phyloP scores from a whole-genome alignment of 64 coral and sea anemone genomes.

The Cladopsammia gracilis region DNA sequence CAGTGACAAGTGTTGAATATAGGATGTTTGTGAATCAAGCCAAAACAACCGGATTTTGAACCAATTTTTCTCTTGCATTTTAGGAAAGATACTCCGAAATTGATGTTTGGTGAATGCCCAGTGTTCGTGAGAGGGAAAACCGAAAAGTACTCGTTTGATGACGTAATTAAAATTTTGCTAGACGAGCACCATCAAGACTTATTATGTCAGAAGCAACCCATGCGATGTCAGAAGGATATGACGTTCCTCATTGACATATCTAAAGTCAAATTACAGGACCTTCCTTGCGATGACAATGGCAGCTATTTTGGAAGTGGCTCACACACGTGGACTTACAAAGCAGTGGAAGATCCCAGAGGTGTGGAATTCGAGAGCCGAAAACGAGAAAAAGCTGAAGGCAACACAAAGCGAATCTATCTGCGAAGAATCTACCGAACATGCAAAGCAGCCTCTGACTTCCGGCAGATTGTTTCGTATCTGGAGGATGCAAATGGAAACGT shows the following conservation, averaged over 20 bases:
- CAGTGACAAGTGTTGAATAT: too few relatives aligned
- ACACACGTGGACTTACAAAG: constrained; percentile 56
- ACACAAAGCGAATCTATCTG: not conserved
- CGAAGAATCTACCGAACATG: constrained; percentile 34
- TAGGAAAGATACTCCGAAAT: too few relatives aligned
- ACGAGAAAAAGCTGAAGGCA: not conserved
- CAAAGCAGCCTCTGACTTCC: constrained; percentile 31
- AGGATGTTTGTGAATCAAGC: too few relatives aligned
- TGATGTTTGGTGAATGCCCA: constrained; percentile 35
- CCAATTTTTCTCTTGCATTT: too few relatives aligned
- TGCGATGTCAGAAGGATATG: constrained; percentile 35
- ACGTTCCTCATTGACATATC: constrained; percentile 55
- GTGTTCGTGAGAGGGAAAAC: constrained; percentile 27
- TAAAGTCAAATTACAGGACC: constrained; percentile 44
- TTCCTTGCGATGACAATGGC: constrained; percentile 56
- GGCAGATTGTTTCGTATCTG: constrained; percentile 50
- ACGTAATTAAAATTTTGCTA: constrained; percentile 50
- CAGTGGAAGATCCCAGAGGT: not conserved
- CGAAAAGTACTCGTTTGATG: constrained; percentile 51
- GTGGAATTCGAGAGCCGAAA: constrained; percentile 23
- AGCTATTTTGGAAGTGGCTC: constrained; percentile 55
- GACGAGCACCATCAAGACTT: constrained; percentile 31
- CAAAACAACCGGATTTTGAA: too few relatives aligned
- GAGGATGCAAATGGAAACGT: constrained; percentile 33
- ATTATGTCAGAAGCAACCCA: constrained; percentile 53